phyloP scores from a whole-genome alignment of 2,797 vertebrate species.

The Enteromius viviparus region DNA sequence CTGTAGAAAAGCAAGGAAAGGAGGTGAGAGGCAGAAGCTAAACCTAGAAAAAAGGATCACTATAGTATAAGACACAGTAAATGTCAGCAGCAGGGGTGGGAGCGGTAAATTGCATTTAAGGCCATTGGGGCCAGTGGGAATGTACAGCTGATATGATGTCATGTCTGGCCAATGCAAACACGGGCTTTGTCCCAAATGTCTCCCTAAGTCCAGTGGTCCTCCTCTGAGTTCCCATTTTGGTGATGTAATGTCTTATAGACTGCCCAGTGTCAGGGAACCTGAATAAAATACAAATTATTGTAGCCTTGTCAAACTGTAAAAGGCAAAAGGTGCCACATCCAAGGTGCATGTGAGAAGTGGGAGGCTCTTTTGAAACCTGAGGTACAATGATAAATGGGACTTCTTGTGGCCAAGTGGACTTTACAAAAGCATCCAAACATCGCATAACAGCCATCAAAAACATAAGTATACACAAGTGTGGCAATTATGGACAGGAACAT shows the following conservation, averaged over 20 bases:
- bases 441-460: neutral
- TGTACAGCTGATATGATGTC: slow-evolving; percentile 49
- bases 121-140: slow-evolving; percentile 18
- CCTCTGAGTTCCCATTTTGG: neutral
- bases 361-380: neutral
- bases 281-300: neutral
- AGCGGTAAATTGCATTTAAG: slow-evolving; percentile 38
- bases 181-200: neutral
- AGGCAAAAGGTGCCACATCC: neutral
- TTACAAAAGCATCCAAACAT: neutral
- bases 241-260: neutral
- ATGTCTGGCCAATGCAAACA: slow-evolving; percentile 53
- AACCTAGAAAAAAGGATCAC: slow-evolving; percentile 43
- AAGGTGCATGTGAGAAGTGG: neutral
- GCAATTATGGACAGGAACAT: neutral
- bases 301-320: neutral
- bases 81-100: slow-evolving; percentile 37
- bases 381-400: neutral
- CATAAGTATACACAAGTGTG: neutral
- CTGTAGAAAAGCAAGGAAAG: slow-evolving; percentile 2
- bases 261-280: neutral
- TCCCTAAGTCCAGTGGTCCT: neutral
- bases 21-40: slow-evolving; percentile 3
- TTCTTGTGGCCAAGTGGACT: neutral
- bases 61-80: slow-evolving; percentile 45